Conservation (phyloP, 2,113 vertebrate genomes). For the Daphoenositta chrysoptera region DNA sequence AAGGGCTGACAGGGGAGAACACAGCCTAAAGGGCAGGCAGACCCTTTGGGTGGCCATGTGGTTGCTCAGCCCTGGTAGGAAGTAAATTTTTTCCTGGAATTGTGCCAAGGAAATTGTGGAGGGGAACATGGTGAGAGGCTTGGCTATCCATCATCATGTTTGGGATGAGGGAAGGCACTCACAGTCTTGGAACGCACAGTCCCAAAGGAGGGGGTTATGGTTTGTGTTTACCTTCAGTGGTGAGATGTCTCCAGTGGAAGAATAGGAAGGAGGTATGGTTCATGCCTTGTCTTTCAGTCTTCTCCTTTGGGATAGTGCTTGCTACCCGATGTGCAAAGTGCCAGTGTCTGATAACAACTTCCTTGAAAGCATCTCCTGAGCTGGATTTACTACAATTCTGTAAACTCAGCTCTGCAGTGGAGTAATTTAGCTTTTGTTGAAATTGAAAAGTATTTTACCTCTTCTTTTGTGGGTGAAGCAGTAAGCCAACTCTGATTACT, state of each 20-base stretch:
- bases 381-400: neutral
- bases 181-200: neutral
- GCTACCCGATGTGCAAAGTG: rapidly evolving
- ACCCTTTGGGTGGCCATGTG: neutral
- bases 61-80: neutral
- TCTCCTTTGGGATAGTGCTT: neutral
- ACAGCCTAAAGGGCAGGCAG: neutral
- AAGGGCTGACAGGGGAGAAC: neutral
- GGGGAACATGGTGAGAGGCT: neutral
- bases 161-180: neutral
- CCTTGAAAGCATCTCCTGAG: neutral
- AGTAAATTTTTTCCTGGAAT: neutral
- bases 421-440: neutral
- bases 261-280: neutral
- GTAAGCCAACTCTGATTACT: neutral
- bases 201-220: rapidly evolving
- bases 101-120: neutral
- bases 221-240: neutral
- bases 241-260: neutral
- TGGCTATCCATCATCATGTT: neutral
- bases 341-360: neutral
- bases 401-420: neutral
- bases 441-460: neutral
- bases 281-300: neutral
- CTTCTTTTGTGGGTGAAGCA: neutral